phyloP scores from a whole-genome alignment of 2,797 vertebrate genomes.

The Neosalanx taihuensis region DNA sequence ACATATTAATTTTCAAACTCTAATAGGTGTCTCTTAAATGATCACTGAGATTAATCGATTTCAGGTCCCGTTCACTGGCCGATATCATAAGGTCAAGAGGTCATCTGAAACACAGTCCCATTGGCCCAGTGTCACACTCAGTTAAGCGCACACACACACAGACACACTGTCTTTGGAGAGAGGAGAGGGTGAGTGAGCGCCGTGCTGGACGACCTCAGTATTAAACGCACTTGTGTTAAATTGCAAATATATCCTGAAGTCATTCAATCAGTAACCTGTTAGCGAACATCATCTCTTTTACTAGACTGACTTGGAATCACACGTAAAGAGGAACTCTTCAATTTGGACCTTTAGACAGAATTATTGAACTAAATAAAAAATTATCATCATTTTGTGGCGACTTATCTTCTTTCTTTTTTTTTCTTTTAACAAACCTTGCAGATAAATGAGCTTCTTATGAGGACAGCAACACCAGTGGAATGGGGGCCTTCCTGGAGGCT shows the following conservation, averaged over 20 bases:
- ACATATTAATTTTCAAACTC: conserved; percentile 56
- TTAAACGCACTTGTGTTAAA: conserved; percentile 25
- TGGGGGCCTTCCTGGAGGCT: conserved; percentile 40
- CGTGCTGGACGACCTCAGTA: conserved; percentile 14
- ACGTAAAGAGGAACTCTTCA: conserved; percentile 13
- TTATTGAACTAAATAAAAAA: neutral
- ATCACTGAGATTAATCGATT: conserved; percentile 59
- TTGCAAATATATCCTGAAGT: conserved; percentile 1
- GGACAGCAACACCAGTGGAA: conserved; percentile 31
- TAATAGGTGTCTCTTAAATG: conserved; percentile 53
- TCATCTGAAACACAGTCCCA: conserved; percentile 5
- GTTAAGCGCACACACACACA: neutral
- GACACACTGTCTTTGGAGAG: conserved; percentile 47
- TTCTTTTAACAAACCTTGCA: conserved; percentile 20
- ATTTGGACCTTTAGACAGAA: conserved; percentile 13
- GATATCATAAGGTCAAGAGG: conserved; percentile 19
- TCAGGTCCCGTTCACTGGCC: conserved; percentile 27
- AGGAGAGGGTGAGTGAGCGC: conserved; percentile 29
- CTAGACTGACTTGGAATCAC: conserved; percentile 2
- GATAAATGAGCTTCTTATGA: conserved; percentile 28
- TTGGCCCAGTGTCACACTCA: conserved; percentile 31
- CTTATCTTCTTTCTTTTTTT: neutral
- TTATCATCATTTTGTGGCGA: neutral
- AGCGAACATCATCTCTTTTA: neutral
- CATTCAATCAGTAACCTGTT: neutral